These are phyloP conservation scores for Parazoanthus darwini DNA, from an alignment of 92 coral and sea anemone species.

Conservation along the genomic window DNA sequence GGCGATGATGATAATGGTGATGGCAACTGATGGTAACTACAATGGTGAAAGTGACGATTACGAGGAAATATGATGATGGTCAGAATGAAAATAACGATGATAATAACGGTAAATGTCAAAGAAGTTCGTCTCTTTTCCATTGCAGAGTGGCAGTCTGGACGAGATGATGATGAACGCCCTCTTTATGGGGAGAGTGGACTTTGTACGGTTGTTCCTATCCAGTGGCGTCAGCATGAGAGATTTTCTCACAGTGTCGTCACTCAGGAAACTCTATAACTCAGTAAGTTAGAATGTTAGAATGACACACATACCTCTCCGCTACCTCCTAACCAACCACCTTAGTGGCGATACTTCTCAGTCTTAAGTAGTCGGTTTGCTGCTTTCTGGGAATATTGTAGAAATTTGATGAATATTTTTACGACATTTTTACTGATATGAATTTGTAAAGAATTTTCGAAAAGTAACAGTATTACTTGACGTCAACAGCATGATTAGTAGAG, in stretches of 20 bases:
- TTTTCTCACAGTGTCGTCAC: conserved; percentile 54
- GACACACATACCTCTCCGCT: neutral
- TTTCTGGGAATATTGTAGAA: no score
- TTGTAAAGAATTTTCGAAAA: no score
- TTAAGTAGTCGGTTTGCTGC: no score
- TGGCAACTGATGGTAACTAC: neutral
- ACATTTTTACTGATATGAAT: no score
- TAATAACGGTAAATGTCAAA: neutral
- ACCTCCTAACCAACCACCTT: no score
- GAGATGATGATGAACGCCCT: conserved; percentile 56
- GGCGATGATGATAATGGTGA: neutral
- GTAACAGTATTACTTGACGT: no score
- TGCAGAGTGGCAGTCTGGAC: conserved; percentile 58
- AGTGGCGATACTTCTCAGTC: neutral
- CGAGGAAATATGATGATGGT: neutral
- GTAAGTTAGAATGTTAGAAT: conserved; percentile 24
- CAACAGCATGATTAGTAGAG: no score
- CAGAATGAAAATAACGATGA: neutral
- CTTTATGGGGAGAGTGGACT: conserved; percentile 53
- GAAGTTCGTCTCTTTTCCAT: neutral
- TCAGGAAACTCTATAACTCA: conserved; percentile 62
- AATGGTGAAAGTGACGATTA: neutral
- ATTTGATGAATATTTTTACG: no score
- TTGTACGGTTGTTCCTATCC: conserved; percentile 53
- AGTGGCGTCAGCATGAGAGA: conserved; percentile 63